Evolutionary conservation across 2,797 vertebrate genomes (phyloP).

Genomic region (Clarias fuscus): DNA sequence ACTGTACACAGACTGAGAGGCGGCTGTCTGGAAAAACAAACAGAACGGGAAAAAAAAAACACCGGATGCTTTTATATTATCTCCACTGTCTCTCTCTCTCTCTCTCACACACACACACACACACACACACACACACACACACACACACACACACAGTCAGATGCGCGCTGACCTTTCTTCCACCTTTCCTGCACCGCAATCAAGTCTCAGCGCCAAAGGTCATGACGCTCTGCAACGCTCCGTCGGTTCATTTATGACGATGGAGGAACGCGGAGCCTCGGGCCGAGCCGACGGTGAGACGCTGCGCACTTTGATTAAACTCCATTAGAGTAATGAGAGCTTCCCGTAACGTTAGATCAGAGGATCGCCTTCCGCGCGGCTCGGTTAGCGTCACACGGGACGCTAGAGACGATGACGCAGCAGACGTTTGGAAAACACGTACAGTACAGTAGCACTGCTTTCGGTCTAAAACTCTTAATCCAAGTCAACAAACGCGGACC

Average conservation of each 20-base stretch:
- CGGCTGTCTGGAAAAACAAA: slow-evolving; percentile 55
- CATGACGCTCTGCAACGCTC: not conserved
- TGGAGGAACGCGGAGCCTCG: too few relatives aligned
- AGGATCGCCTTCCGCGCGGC: not conserved
- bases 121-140: not conserved
- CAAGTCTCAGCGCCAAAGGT: not conserved
- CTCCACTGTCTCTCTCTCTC: not conserved
- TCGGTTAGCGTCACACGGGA: not conserved
- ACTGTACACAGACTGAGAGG: slow-evolving; percentile 34
- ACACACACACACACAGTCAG: not conserved
- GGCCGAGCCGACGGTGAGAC: not conserved
- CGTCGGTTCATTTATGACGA: not conserved
- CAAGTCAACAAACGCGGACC: too few relatives aligned
- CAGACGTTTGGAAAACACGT: too few relatives aligned
- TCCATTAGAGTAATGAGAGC: slow-evolving; percentile 8
- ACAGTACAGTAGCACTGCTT: not conserved
- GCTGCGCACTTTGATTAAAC: not conserved
- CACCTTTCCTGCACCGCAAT: not conserved
- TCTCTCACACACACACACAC: not conserved
- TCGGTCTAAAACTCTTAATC: not conserved
- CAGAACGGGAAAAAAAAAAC: slow-evolving; percentile 27
- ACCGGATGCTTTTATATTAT: not conserved
- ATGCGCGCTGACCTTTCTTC: not conserved
- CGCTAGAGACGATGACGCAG: not conserved
- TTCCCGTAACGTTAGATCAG: slow-evolving; percentile 8